Percentiles rank a stretch among this genome's conserved stretches.
Conservation (phyloP, 1,140 invertebrate species). For the Helicoverpa zea region DNA sequence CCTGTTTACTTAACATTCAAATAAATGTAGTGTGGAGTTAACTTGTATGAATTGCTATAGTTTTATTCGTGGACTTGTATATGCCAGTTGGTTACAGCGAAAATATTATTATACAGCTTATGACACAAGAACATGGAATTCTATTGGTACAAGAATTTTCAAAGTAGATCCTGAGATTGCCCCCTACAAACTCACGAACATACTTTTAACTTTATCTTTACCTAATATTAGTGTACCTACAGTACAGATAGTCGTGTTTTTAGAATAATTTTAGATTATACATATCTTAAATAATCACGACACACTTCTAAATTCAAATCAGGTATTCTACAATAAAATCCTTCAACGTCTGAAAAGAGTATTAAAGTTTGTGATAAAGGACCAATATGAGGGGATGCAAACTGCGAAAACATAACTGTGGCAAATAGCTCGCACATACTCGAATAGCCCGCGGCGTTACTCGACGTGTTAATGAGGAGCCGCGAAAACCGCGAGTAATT, state of each 20-base stretch:
- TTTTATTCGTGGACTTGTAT: background rate
- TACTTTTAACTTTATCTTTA: no score
- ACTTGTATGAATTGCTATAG: background rate
- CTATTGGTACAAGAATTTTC: no score
- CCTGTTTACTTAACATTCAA: constrained; percentile 42
- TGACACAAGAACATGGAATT: no score
- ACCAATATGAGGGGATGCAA: constrained; percentile 29
- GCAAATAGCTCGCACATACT: constrained; percentile 31
- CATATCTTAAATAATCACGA: no score
- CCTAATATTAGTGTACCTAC: no score
- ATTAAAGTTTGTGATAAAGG: constrained; percentile 18
- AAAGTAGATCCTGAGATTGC: no score
- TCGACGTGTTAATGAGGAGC: constrained; percentile 41
- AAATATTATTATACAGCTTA: no score
- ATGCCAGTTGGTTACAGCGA: background rate
- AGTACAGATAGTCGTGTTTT: no score
- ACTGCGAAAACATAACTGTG: constrained; percentile 26
- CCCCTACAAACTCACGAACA: no score
- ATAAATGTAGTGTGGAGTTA: constrained; percentile 7
- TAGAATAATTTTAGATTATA: no score
- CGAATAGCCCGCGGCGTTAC: constrained; percentile 25
- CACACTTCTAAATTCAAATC: background rate
- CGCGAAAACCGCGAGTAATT: constrained; percentile 7
- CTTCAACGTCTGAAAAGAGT: background rate
- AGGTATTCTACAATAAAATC: background rate